Percentiles rank a stretch among this genome's conserved stretches.
phyloP scores from a whole-genome alignment of 2,797 vertebrate species.

The Lepidocolaptes lacrymiger region DNA sequence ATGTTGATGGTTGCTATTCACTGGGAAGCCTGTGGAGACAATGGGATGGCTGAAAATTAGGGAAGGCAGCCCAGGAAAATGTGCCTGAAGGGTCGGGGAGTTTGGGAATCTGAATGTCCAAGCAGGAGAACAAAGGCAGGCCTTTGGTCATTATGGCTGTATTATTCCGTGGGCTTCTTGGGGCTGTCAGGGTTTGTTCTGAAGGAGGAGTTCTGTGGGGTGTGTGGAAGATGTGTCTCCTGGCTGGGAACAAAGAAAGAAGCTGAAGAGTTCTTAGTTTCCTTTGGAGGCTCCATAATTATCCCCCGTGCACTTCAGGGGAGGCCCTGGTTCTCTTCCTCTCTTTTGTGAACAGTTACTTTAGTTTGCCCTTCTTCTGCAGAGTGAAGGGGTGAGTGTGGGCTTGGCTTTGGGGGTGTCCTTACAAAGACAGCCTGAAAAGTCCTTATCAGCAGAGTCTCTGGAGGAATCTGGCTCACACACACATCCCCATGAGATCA shows the following conservation, averaged over 20 bases:
- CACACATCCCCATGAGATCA: neutral
- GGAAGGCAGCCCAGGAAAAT: constrained; percentile 15
- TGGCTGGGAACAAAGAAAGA: neutral
- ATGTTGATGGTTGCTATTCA: constrained; percentile 39
- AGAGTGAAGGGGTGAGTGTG: neutral
- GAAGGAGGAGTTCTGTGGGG: neutral
- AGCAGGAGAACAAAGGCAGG: constrained; percentile 37
- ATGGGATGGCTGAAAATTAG: constrained; percentile 20
- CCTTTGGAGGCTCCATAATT: neutral
- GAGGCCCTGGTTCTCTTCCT: neutral
- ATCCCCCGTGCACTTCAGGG: neutral
- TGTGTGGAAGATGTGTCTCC: neutral
- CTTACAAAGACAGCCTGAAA: neutral
- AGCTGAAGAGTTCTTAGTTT: neutral
- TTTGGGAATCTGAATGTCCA: neutral
- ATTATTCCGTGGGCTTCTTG: neutral
- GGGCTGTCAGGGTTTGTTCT: neutral
- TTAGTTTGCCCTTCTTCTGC: neutral
- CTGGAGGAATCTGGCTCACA: neutral
- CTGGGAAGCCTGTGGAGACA: constrained; percentile 24
- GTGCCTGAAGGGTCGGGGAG: constrained; percentile 26
- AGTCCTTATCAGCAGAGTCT: neutral
- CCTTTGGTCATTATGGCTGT: constrained; percentile 17
- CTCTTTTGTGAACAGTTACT: neutral
- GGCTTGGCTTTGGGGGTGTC: neutral